Evolutionary conservation across 2,797 vertebrate species (phyloP), one percentile per base, ranked within the genome.

Genomic region (Tadarida brasiliensis): DNA sequence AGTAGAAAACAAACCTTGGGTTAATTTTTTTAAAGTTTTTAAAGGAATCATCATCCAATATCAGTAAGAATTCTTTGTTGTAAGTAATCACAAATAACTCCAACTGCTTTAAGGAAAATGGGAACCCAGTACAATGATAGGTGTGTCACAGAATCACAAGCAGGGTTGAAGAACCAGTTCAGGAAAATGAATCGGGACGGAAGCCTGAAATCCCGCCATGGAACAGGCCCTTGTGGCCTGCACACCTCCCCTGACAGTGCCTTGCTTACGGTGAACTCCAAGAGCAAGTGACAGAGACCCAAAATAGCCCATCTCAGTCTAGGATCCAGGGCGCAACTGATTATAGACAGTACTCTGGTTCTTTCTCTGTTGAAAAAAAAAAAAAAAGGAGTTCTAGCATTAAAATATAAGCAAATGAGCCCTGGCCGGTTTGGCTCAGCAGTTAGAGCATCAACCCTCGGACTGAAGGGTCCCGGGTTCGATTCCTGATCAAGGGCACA

Each of bases 311-410:
- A 6, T 59, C n/a, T 19, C 65, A n/a, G 49, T 4, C 24, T 57
- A 67, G 35, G n/a, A 44, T 44, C 47, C 47, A 83, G 28, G 63
- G 8, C 11, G 28, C 71, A 47, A 70, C 65, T 67, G 47, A 89
- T 49, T 56, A 65, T 28, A 71, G 26, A 56, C n/a, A 70, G 35
- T 82, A 49, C 74, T 68, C 51, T 9, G 2, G 33, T 92, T 78
- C 16, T 86, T 90, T 87, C 44, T 83, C 56, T 86, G 56, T 33
- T 91, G 24, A 17, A 63, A 71, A 91, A 89, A 51, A 54, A n/a
- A 44, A 44, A 44, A 44, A 44, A n/a, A n/a, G n/a, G 39, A 20
- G 28, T n/a, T 56, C 26, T 93, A 22, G 51, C 28, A 65, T 89
- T 76, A 17, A 86, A 93, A 80, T 76, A 51, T 59, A 94, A 90